Evolutionary conservation across 2,797 vertebrate species (phyloP).

Genomic region (Enteromius paludinosus): DNA sequence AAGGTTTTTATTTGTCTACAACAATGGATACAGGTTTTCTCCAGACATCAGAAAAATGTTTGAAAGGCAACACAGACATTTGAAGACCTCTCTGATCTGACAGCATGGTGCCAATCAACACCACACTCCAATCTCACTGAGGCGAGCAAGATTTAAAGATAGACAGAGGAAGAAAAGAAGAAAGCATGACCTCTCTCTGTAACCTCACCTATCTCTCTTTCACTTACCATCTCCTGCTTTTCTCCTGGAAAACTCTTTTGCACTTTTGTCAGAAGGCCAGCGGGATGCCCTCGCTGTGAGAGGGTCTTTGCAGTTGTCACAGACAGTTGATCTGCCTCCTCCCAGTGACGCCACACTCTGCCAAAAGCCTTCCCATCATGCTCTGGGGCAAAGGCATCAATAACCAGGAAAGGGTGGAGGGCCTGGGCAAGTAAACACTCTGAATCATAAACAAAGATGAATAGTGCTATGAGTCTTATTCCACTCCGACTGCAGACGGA

Average conservation of each 20-base stretch:
- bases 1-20: conserved; percentile 43
- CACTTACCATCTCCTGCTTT: neutral
- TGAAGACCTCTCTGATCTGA: conserved; percentile 65
- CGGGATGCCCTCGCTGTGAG: conserved; percentile 46
- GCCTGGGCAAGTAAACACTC: conserved; percentile 46
- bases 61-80: conserved; percentile 23
- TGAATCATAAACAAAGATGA: conserved; percentile 54
- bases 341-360: neutral
- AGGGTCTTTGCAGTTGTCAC: conserved; percentile 41
- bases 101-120: conserved; percentile 79
- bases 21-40: conserved; percentile 20
- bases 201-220: conserved; percentile 16
- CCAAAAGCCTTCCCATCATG: conserved; percentile 46
- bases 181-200: conserved; percentile 18
- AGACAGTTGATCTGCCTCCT: conserved; percentile 33
- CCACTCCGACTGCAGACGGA: conserved; percentile 35
- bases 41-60: conserved; percentile 29
- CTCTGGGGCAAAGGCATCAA: conserved; percentile 40
- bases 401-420: conserved; percentile 35
- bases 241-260: conserved; percentile 40
- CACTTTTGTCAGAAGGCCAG: conserved; percentile 52
- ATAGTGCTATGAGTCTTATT: conserved; percentile 45
- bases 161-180: conserved; percentile 35
- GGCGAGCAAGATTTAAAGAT: conserved; percentile 51
- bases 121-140: conserved; percentile 54